Evolutionary conservation across 2,797 vertebrate genomes (phyloP).

Genomic region (Tauraco hartlaubi): DNA sequence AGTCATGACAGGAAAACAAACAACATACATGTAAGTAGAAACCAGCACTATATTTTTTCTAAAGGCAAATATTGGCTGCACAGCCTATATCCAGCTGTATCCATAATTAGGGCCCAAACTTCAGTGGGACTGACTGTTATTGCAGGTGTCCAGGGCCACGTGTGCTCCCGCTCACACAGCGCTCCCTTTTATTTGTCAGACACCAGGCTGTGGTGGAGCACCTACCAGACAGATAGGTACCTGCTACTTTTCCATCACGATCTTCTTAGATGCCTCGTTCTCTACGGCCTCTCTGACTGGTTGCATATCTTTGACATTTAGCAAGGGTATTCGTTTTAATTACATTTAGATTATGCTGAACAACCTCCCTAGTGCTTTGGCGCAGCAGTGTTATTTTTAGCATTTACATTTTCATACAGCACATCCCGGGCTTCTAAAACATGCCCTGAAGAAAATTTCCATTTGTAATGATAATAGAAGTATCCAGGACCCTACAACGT

Average conservation of each 20-base stretch:
- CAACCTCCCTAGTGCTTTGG: neutral
- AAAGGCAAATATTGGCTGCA: neutral
- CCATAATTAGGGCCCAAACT: neutral
- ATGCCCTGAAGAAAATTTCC: slow-evolving; percentile 5
- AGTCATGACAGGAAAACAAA: neutral
- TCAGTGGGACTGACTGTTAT: neutral
- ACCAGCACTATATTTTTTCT: neutral
- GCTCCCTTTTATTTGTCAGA: neutral
- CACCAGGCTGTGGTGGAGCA: neutral
- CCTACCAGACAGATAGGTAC: neutral
- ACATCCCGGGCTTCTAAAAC: neutral
- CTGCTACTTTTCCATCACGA: neutral
- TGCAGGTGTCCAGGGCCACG: neutral
- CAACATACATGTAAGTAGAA: neutral
- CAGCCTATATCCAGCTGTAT: neutral
- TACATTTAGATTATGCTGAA: slow-evolving; percentile 4
- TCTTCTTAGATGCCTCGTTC: neutral
- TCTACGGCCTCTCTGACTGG: neutral
- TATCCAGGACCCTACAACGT: neutral
- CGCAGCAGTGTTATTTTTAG: neutral
- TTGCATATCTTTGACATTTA: neutral
- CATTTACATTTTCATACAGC: slow-evolving; percentile 24
- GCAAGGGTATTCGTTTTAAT: neutral
- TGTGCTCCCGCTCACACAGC: neutral
- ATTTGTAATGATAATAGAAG: neutral